phyloP scores from a whole-genome alignment of 2,113 vertebrate genomes.

The Epinephelus moara region DNA sequence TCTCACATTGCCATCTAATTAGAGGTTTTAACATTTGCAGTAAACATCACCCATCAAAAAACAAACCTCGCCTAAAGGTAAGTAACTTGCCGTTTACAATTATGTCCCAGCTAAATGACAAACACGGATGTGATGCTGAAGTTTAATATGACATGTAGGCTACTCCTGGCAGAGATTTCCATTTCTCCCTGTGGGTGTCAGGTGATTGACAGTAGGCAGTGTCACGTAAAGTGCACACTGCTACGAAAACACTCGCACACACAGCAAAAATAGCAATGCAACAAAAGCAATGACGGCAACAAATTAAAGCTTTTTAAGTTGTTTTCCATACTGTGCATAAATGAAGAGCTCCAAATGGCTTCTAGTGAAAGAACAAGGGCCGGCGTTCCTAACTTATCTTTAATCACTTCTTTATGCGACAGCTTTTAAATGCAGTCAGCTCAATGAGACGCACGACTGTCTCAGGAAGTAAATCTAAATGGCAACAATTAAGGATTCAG shows the following conservation, averaged over 20 bases:
- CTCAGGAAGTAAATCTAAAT: background rate
- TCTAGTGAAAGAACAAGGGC: background rate
- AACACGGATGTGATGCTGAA: background rate
- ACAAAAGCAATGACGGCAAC: constrained; percentile 2
- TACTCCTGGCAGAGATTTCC: constrained; percentile 15
- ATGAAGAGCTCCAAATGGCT: background rate
- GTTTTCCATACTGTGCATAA: background rate
- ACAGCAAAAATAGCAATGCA: background rate
- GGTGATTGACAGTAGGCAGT: constrained; percentile 49
- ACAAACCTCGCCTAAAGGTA: background rate
- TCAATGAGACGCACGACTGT: background rate
- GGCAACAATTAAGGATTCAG: background rate
- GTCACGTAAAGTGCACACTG: constrained; percentile 21
- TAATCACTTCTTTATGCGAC: constrained; percentile 1
- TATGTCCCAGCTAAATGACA: constrained; percentile 9
- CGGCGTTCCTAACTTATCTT: constrained; percentile 8
- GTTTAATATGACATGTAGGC: background rate
- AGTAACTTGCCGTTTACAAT: background rate
- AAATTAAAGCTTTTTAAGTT: background rate
- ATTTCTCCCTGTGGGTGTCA: constrained; percentile 38
- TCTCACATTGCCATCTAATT: constrained; percentile 10
- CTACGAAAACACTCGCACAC: constrained; percentile 25
- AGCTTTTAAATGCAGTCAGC: constrained; percentile 1
- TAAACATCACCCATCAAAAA: background rate
- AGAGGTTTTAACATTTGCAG: constrained; percentile 3